Conservation (phyloP, 2,113 vertebrate species). For the sheep (Ovis aries) region ARS-UI_Ramb_v3.0 NC_056055.1:10816501-10817000, state of each 20-base stretch:
- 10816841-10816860: not conserved
- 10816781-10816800: not conserved
- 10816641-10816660: not conserved
- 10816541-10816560: not conserved
- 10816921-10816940: slow-evolving; percentile 37
- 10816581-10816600: not conserved
- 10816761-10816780: not conserved
- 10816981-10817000: not conserved
- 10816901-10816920: slow-evolving; percentile 2
- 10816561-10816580: not conserved
- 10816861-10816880: not conserved
- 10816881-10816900: slow-evolving; percentile 44
- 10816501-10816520: not conserved
- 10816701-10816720: not conserved
- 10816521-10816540: not conserved
- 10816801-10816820: not conserved
- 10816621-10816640: not conserved
- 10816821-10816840: not conserved
- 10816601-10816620: not conserved
- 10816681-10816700: not conserved
- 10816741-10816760: not conserved
- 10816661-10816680: not conserved
- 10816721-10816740: not conserved
- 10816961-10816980: not conserved
- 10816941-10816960: not conserved